Base-by-base conservation (phyloP, 2,113 vertebrate genomes). In the Hippocampus guttulatus region DNA sequence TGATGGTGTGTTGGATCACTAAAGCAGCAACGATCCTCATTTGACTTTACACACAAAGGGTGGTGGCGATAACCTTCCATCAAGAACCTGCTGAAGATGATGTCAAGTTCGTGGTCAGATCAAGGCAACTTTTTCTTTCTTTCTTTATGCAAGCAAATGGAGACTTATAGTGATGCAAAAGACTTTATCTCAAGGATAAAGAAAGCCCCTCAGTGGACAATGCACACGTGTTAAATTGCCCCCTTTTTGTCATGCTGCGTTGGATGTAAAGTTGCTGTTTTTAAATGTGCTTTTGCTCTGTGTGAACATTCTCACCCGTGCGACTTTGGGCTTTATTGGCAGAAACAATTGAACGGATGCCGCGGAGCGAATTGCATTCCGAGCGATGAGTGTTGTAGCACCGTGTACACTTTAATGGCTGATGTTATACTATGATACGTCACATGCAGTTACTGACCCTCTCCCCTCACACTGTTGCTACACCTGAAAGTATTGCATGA, bases 281-380 rank as follows among this genome's bases (percentile, higher is more conserved):
- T 75, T 5, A 38, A 25, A 58, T 70, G 68, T 67, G 69, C 69
- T 76, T 78, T 40, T 68, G 66, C 77, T 73, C 62, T 38, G 47
- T 74, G 67, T 75, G 25, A 49, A 67, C 0, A 51, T 71, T 62
- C 61, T 71, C 58, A 11, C 45, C 49, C 10, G 21, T 18, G 54
- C 21, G 51, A 64, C 43, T 27, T 52, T 3, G 62, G 47, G 15
- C 18, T 25, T 38, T 23, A 18, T 57, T 58, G 45, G 55, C 58
- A 67, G 70, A 70, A 41, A 40, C 33, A 25, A 74, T 83, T 64
- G 74, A 77, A 81, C 68, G 55, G 57, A 72, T 69, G 85, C 86
- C 87, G 73, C 79, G 72, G 27, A 68, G 64, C 76, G 33, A 67
- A 57, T 49, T 51, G 58, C 70, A 75, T 73, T 77, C 75, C 67